Evolutionary conservation across 64 coral and sea anemone species (phyloP).

Genomic region (Stylophora pistillata): DNA sequence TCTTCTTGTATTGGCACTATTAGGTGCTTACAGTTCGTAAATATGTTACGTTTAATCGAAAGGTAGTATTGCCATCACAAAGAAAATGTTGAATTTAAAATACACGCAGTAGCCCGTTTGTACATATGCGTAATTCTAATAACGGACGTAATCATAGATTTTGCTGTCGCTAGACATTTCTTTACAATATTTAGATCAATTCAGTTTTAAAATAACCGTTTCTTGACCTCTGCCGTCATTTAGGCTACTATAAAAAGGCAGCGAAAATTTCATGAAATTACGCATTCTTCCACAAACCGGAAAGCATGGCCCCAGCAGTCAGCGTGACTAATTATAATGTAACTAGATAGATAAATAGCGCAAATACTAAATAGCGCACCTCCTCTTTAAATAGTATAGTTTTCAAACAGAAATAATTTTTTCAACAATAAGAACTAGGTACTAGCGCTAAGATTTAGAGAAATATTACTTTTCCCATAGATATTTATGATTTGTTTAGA

Average conservation of each 20-base stretch:
- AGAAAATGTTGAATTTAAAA: conserved; percentile 48
- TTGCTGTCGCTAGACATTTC: conserved; percentile 40
- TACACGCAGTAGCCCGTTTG: neutral
- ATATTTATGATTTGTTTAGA: no score
- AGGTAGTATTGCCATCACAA: conserved; percentile 36
- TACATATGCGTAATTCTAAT: neutral
- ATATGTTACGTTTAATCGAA: conserved; percentile 38
- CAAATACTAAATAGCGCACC: neutral
- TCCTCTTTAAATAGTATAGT: conserved; percentile 37
- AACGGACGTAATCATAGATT: conserved; percentile 40
- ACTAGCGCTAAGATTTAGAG: conserved; percentile 17
- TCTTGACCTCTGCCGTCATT: conserved; percentile 12
- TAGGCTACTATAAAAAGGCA: conserved; percentile 33
- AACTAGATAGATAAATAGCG: conserved; percentile 1
- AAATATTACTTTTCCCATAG: no score
- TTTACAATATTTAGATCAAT: conserved; percentile 49
- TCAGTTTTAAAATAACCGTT: neutral
- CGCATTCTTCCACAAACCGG: conserved; percentile 11
- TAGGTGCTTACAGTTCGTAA: no score
- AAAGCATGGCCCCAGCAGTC: conserved; percentile 33
- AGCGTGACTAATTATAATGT: conserved; percentile 49
- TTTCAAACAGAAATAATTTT: conserved; percentile 11
- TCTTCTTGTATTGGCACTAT: no score
- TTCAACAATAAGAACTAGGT: conserved; percentile 30
- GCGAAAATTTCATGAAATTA: conserved; percentile 19